phyloP scores from a whole-genome alignment of 2,797 vertebrate species.

The Gallinago solitaria region DNA sequence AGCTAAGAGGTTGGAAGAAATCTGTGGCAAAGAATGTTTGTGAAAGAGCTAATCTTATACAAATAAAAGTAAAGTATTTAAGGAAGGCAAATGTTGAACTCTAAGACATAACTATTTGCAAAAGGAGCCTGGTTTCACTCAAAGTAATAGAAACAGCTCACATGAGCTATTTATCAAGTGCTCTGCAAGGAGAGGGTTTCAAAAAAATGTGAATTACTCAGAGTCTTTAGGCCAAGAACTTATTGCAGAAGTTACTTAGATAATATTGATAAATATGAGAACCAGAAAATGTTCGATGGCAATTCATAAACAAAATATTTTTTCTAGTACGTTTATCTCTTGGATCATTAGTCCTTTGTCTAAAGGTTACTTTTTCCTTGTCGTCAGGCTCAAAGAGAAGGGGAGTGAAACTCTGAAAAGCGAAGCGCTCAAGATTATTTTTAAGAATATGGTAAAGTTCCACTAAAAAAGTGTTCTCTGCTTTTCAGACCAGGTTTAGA shows the following conservation, averaged over 20 bases:
- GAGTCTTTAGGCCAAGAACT: not conserved
- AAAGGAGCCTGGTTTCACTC: constrained; percentile 38
- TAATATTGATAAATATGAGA: not conserved
- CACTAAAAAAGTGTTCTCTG: not conserved
- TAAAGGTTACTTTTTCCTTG: not conserved
- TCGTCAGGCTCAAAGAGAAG: not conserved
- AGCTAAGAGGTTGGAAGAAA: not conserved
- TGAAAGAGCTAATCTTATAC: constrained; percentile 39
- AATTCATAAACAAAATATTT: not conserved
- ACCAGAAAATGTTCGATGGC: not conserved
- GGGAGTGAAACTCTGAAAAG: not conserved
- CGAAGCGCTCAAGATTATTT: not conserved
- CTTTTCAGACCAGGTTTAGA: not conserved
- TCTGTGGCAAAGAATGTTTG: not conserved
- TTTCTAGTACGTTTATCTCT: not conserved
- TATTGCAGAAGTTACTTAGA: not conserved
- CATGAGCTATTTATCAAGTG: constrained; percentile 23
- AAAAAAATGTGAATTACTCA: not conserved
- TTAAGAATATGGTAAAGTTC: not conserved
- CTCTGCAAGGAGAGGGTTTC: not conserved
- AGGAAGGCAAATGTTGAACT: constrained; percentile 22
- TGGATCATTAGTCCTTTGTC: not conserved
- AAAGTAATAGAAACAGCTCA: constrained; percentile 23
- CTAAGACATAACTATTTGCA: not conserved
- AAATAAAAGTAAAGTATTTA: constrained; percentile 44